Evolutionary conservation across 2,888 invertebrate species (phyloP), one percentile per base, ranked within the genome.

Genomic region (Megamerina dolium): DNA sequence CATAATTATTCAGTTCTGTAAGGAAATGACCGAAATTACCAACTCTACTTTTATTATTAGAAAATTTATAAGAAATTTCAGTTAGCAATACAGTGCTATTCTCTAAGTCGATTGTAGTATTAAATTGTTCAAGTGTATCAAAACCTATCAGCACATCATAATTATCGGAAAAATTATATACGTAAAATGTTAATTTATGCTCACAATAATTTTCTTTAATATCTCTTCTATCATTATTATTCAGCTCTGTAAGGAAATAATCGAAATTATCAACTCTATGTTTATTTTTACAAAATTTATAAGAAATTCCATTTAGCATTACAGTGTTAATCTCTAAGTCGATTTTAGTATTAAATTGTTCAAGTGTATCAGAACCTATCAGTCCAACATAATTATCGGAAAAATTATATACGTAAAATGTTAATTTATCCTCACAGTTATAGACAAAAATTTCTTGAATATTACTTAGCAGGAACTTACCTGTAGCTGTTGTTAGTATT

Each of bases 401-500:
- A 19, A 38, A 38, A 3, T 26, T 14, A 27, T 27, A 37, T 8
- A 26, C 26, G 17, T 16, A 37, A 37, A 37, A 26, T 8, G 5
- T 37, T 26, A 37, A n/a, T n/a, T n/a, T n/a, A n/a, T n/a, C n/a
- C n/a, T n/a, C n/a, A 27, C 21, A 4, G 8, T 30, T 30, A 12
- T 9, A 13, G 2, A 10, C 6, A 30, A 16, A 13, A 13, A 38
- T 13, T 38, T 19, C 20, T 30, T 38, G 29, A 12, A 30, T 30
- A 30, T 13, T 18, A 20, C 30, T 20, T 13, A 30, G 19, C 18
- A 29, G n/a, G n/a, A 38, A 19, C 19, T 38, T 38, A 19, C 30
- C 38, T 10, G 29, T 30, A 18, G 37, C 37, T 20, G 42, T 42
- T 36, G 29, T 31, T 36, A 32, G 23, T 36, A 30, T 36, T 21